phyloP scores from a whole-genome alignment of 2,888 invertebrate genomes.

The Scaptomyza tumidula region DNA sequence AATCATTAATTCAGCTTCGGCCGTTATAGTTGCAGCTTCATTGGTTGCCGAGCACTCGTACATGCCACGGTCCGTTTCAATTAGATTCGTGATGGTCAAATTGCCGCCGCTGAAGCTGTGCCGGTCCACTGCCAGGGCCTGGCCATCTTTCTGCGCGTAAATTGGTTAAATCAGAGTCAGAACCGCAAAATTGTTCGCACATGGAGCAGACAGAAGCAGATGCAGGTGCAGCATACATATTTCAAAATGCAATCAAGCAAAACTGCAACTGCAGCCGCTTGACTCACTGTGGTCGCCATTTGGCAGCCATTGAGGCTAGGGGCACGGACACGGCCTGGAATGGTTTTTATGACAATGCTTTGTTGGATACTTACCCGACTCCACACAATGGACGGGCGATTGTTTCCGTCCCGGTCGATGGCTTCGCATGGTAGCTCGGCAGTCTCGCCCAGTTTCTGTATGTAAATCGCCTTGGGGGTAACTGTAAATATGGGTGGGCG shows the following conservation, averaged over 20 bases:
- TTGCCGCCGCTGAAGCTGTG: slow-evolving; percentile 90
- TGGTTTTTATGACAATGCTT: slow-evolving; percentile 27
- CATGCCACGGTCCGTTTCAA: slow-evolving; percentile 94
- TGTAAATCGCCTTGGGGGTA: slow-evolving; percentile 93
- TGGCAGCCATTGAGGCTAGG: background rate
- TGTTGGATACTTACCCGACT: slow-evolving; percentile 86
- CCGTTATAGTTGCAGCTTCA: slow-evolving; percentile 93
- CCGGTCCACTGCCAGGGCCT: slow-evolving; percentile 88
- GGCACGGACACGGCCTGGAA: background rate
- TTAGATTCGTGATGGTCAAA: slow-evolving; percentile 92
- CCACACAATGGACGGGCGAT: slow-evolving; percentile 89
- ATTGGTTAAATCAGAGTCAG: slow-evolving; percentile 50
- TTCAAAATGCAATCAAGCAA: slow-evolving; percentile 71
- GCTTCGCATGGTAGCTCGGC: slow-evolving; percentile 93
- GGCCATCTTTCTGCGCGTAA: slow-evolving; percentile 89
- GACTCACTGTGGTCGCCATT: slow-evolving; percentile 18
- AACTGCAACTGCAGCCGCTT: slow-evolving; percentile 24
- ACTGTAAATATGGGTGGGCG: slow-evolving; percentile 93
- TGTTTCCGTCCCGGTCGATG: slow-evolving; percentile 88
- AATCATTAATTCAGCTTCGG: slow-evolving; percentile 92
- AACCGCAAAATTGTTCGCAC: slow-evolving; percentile 4
- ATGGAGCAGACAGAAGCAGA: slow-evolving; percentile 8
- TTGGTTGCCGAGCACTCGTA: slow-evolving; percentile 94
- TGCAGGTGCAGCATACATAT: slow-evolving; percentile 59
- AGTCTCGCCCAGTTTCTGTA: slow-evolving; percentile 91